Conservation (phyloP, 2,888 invertebrate genomes). For the Melanophora roralis region DNA sequence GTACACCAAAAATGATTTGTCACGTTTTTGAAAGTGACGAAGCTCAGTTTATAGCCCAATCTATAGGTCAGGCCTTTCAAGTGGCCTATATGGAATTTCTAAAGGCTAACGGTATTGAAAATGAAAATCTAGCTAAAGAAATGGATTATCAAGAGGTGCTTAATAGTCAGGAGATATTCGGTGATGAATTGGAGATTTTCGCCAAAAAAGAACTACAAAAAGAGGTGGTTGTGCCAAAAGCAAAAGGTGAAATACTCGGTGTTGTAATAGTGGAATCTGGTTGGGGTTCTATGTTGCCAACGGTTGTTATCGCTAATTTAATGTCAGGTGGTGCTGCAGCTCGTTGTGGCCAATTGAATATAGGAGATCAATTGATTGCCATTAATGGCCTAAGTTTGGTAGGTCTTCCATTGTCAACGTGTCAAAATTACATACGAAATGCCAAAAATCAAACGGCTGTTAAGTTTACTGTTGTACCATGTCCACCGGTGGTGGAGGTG, state of each 20-base stretch:
- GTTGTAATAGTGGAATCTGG: slow-evolving; percentile 99
- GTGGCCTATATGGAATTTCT: slow-evolving; percentile 99
- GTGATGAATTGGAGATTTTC: slow-evolving; percentile 99
- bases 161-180: slow-evolving; percentile 99
- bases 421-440: slow-evolving; percentile 99
- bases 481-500: slow-evolving; percentile 99
- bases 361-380: slow-evolving; percentile 99
- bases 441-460: slow-evolving; percentile 99
- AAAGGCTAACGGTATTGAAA: slow-evolving; percentile 99
- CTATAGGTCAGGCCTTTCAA: slow-evolving; percentile 99
- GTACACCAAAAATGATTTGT: slow-evolving; percentile 98
- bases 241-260: slow-evolving; percentile 97
- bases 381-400: slow-evolving; percentile 99
- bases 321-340: slow-evolving; percentile 98
- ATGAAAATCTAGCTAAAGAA: slow-evolving; percentile 98
- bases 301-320: slow-evolving; percentile 98
- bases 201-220: slow-evolving; percentile 98
- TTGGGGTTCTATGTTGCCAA: slow-evolving; percentile 99
- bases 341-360: slow-evolving; percentile 97
- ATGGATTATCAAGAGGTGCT: slow-evolving; percentile 99
- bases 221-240: slow-evolving; percentile 98
- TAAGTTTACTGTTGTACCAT: slow-evolving; percentile 98
- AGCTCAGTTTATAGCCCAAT: slow-evolving; percentile 99
- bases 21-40: slow-evolving; percentile 99
- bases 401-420: slow-evolving; percentile 97